phyloP scores from a whole-genome alignment of 2,797 vertebrate species.

The Coluber constrictor region DNA sequence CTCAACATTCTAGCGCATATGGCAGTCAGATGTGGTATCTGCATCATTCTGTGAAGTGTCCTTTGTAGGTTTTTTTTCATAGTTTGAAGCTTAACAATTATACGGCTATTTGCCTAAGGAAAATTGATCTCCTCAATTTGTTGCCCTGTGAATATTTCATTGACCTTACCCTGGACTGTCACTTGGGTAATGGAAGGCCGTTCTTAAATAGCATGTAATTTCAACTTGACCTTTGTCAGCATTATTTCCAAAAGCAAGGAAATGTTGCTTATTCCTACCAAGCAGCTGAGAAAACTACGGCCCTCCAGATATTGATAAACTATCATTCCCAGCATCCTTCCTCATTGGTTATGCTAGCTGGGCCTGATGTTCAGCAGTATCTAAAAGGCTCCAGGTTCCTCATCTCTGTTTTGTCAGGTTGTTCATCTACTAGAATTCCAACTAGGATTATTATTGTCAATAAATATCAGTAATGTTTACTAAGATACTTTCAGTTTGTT shows the following conservation, averaged over 20 bases:
- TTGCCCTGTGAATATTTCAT: accelerated
- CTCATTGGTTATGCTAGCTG: not conserved
- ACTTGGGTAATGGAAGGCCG: accelerated
- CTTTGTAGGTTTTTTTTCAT: not conserved
- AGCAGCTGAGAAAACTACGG: accelerated
- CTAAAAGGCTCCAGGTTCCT: not conserved
- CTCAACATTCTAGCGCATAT: not conserved
- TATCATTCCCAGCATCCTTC: not conserved
- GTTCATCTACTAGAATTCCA: not conserved
- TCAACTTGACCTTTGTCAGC: not conserved
- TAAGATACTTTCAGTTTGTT: not conserved
- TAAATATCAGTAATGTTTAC: not conserved
- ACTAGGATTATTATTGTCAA: not conserved
- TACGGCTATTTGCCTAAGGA: not conserved
- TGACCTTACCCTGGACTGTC: accelerated
- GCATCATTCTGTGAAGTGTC: not conserved
- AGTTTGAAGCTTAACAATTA: not conserved
- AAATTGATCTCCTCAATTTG: not conserved
- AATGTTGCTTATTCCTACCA: not conserved
- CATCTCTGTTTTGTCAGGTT: not conserved
- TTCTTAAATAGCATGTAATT: accelerated
- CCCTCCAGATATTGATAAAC: not conserved
- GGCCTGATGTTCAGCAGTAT: not conserved
- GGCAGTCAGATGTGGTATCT: not conserved
- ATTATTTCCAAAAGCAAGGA: not conserved